Conservation (phyloP, 2,888 invertebrate species). For the Lycocerus yunnanus region DNA sequence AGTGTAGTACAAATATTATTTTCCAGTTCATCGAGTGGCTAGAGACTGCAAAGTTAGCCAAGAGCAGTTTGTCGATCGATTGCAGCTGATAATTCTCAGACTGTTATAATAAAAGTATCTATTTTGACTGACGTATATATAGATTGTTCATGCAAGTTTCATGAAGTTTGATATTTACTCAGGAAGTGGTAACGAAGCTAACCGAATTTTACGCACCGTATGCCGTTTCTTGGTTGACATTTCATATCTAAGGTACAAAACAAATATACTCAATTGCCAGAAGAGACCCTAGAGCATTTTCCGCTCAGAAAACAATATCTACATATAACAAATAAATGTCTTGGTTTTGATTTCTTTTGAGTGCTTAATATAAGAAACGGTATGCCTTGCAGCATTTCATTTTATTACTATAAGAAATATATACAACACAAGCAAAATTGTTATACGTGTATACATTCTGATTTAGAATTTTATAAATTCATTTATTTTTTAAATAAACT, state of each 20-base stretch:
- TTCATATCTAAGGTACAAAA: constrained; percentile 28
- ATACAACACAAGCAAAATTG: background rate
- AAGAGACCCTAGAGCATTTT: constrained; percentile 25
- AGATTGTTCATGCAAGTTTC: background rate
- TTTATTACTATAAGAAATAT: constrained; percentile 30
- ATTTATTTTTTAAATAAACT: background rate
- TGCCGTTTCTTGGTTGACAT: constrained; percentile 28
- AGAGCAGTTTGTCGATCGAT: constrained; percentile 17
- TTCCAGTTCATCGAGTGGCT: constrained; percentile 14
- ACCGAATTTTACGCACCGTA: constrained; percentile 27
- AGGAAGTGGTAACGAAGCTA: constrained; percentile 24
- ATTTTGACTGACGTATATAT: constrained; percentile 10
- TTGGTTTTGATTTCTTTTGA: constrained; percentile 37
- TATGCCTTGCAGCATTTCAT: constrained; percentile 19
- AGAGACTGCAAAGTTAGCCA: background rate
- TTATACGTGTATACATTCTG: background rate
- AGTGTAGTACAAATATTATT: constrained; percentile 39
- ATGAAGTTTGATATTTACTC: constrained; percentile 18
- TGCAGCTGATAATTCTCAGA: constrained; percentile 22
- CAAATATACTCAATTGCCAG: constrained; percentile 25
- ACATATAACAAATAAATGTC: constrained; percentile 36
- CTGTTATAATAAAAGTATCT: constrained; percentile 16
- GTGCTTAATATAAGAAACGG: constrained; percentile 37
- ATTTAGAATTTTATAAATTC: background rate
- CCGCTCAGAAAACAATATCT: constrained; percentile 31